phyloP scores from a whole-genome alignment of 2,888 invertebrate species.

The Drosophila anomalata region DNA sequence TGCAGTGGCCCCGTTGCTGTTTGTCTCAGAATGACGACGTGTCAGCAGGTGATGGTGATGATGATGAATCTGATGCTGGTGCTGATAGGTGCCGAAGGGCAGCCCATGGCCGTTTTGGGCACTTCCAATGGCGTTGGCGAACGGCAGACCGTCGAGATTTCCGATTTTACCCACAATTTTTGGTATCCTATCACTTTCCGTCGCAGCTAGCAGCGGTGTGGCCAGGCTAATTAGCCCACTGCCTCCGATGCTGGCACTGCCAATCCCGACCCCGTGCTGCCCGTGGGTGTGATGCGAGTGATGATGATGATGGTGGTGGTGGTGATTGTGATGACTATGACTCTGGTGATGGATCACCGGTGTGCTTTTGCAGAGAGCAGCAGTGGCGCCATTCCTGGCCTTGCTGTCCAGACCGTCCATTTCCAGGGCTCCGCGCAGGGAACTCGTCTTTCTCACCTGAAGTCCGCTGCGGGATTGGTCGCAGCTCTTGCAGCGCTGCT shows the following conservation, averaged over 20 bases:
- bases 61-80: slow-evolving; percentile 44
- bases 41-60: slow-evolving; percentile 64
- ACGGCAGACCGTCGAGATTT: slow-evolving; percentile 77
- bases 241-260: slow-evolving; percentile 66
- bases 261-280: slow-evolving; percentile 57
- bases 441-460: slow-evolving; percentile 79
- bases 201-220: slow-evolving; percentile 30
- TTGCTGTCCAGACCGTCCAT: slow-evolving; percentile 38
- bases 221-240: slow-evolving; percentile 60
- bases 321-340: slow-evolving; percentile 49
- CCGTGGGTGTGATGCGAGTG: slow-evolving; percentile 45
- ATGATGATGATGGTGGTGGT: slow-evolving; percentile 55
- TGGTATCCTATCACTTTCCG: slow-evolving; percentile 84
- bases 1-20: slow-evolving; percentile 62
- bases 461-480: slow-evolving; percentile 62
- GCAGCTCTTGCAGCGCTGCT: slow-evolving; percentile 73
- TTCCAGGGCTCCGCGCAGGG: slow-evolving; percentile 77
- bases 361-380: slow-evolving; percentile 78
- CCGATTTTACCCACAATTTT: slow-evolving; percentile 84
- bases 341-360: slow-evolving; percentile 63
- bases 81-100: slow-evolving; percentile 43
- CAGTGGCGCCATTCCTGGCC: slow-evolving; percentile 51
- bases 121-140: slow-evolving; percentile 66
- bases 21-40: slow-evolving; percentile 80
- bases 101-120: slow-evolving; percentile 50